Evolutionary conservation across 1,140 invertebrate species (phyloP).

Genomic region (Vollenhovia emeryi): DNA sequence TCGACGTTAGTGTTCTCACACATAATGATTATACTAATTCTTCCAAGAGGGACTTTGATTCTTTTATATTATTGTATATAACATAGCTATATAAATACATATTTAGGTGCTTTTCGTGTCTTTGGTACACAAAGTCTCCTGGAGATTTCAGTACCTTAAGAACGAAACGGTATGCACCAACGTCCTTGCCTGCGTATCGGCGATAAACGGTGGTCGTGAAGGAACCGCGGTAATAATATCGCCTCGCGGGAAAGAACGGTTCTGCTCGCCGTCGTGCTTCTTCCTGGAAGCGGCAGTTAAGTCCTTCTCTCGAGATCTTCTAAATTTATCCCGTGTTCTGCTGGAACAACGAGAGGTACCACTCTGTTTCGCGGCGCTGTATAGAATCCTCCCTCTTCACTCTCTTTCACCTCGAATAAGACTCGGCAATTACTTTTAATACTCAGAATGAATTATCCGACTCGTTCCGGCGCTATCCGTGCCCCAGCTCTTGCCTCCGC

Average conservation of each 20-base stretch:
- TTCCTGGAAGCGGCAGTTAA: constrained; percentile 67
- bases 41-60: background rate
- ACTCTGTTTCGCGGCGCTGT: background rate
- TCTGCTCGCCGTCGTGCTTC: constrained; percentile 48
- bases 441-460: constrained; percentile 68
- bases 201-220: constrained; percentile 42
- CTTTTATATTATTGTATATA: background rate
- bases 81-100: too few relatives aligned
- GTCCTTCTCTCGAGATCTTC: constrained; percentile 66
- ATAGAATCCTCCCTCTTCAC: background rate
- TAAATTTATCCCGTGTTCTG: constrained; percentile 67
- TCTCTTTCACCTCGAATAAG: constrained; percentile 36
- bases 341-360: constrained; percentile 56
- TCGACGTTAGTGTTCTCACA: too few relatives aligned
- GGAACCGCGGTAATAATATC: constrained; percentile 66
- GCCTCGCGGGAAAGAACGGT: constrained; percentile 56
- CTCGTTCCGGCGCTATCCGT: constrained; percentile 44
- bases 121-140: background rate
- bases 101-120: background rate
- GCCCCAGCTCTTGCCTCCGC: background rate
- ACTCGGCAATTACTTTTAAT: constrained; percentile 68
- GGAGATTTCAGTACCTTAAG: background rate
- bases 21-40: background rate
- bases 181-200: constrained; percentile 63
- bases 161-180: constrained; percentile 11